A percentile compares a stretch with the other conserved stretches of the same genome.
phyloP scores from a whole-genome alignment of 1,140 invertebrate species.

The Penaeus indicus region DNA sequence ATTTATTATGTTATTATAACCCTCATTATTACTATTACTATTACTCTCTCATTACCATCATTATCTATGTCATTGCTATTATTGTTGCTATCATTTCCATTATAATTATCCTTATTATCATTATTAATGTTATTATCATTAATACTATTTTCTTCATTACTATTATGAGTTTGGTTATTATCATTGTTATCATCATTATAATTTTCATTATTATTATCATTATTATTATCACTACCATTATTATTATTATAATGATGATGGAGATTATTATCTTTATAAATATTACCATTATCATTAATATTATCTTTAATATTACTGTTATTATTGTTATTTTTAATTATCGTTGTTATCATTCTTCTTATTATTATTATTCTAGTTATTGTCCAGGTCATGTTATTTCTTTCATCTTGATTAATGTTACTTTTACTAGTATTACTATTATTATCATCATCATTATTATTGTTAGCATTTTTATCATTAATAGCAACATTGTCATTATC shows the following conservation, averaged over 20 bases:
- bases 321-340: not conserved
- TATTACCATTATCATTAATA: not conserved
- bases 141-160: not conserved
- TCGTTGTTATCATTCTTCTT: not conserved
- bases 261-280: not conserved
- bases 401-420: too few species aligned
- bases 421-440: too few species aligned
- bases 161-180: not conserved
- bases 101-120: not conserved
- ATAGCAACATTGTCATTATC: too few species aligned
- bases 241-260: not conserved
- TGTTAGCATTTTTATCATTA: too few species aligned
- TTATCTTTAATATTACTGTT: not conserved
- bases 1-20: not conserved
- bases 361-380: not conserved
- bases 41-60: not conserved
- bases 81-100: not conserved
- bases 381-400: too few species aligned
- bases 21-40: not conserved
- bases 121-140: not conserved
- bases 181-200: not conserved
- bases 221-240: not conserved
- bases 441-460: too few species aligned
- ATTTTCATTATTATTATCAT: not conserved
- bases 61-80: not conserved